Conservation (phyloP, 1,140 invertebrate species). For the Palaemon carinicauda region DNA sequence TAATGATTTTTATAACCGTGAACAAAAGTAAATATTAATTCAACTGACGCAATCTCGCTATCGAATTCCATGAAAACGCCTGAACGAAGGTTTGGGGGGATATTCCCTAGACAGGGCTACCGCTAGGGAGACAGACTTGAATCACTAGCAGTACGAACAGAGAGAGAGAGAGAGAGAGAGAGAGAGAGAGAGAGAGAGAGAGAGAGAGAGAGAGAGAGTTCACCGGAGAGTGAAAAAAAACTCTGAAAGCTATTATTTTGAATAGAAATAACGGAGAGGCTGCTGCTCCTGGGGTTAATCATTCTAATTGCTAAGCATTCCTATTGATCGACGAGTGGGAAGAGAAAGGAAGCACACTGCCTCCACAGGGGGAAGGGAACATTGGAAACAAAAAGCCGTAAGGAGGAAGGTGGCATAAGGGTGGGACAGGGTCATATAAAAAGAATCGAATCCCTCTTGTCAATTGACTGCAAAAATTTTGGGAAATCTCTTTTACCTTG, state of each 20-base stretch:
- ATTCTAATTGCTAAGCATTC: constrained; percentile 59
- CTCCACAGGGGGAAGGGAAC: neutral
- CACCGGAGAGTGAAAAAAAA: constrained; percentile 7
- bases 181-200: neutral
- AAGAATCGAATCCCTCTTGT: constrained; percentile 39
- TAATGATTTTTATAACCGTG: too few species aligned
- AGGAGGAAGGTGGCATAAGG: neutral
- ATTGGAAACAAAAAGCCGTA: neutral
- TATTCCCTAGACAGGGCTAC: constrained; percentile 31
- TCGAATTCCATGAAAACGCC: neutral
- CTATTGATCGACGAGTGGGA: constrained; percentile 43
- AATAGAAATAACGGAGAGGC: constrained; percentile 54
- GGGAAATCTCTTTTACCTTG: too few species aligned
- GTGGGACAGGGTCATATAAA: constrained; percentile 7
- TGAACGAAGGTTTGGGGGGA: constrained; percentile 40
- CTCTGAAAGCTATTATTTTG: constrained; percentile 51
- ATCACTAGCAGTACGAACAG: constrained; percentile 16
- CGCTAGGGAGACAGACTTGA: constrained; percentile 31
- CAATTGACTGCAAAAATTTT: constrained; percentile 42
- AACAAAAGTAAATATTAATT: too few species aligned
- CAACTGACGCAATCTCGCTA: too few species aligned
- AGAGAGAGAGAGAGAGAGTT: neutral
- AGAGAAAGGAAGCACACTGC: constrained; percentile 12
- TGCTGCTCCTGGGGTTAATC: constrained; percentile 50
- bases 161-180: neutral